Base-by-base conservation (phyloP, 2,888 invertebrate species). In the Laspeyria flexula region DNA sequence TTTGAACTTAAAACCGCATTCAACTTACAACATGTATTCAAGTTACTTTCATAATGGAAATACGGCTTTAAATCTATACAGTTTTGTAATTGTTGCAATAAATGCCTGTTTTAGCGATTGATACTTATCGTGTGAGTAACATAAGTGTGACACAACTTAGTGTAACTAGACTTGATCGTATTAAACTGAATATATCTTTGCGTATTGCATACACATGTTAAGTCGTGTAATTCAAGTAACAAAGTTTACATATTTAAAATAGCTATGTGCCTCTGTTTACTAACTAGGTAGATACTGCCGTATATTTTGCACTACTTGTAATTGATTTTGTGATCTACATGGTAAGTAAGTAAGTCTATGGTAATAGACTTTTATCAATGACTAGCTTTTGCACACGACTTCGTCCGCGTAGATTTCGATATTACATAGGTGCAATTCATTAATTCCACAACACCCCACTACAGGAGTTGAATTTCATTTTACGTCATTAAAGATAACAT, bases 221-320 rank as follows among this genome's bases (percentile, higher is more conserved):
- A 63, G 52, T 72, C 69, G 71, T 72, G 72, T 63, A 72, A 72
- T 59, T 66, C 52, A 43, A 42, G 52, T 52, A 48, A 61, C 66
- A 49, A 43, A 25, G 33, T 39, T 45, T 53, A 55, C 54, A 69
- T 61, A 54, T 54, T 38, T 40, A 43, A 55, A 55, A 49, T 45
- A 31, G 13, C 23, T 23, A 31, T 12, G 21, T 10, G 47, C 31
- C 37, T 12, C 37, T 59, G 16, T 16, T 44, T 13, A 44, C 21
- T 31, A 38, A 57, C 46, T 42, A 33, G n/a, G n/a, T n/a, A n/a
- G n/a, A n/a, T n/a, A n/a, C n/a, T n/a, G n/a, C n/a, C n/a, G n/a
- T 52, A 43, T 45, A 21, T 12, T 31, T 30, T 50, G 37, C 49
- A 53, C 56, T 63, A 58, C 49, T 66, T 55, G 46, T 48, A 51